Conservation (phyloP, 2,113 vertebrate species). For the Rhodinocichla rosea region DNA sequence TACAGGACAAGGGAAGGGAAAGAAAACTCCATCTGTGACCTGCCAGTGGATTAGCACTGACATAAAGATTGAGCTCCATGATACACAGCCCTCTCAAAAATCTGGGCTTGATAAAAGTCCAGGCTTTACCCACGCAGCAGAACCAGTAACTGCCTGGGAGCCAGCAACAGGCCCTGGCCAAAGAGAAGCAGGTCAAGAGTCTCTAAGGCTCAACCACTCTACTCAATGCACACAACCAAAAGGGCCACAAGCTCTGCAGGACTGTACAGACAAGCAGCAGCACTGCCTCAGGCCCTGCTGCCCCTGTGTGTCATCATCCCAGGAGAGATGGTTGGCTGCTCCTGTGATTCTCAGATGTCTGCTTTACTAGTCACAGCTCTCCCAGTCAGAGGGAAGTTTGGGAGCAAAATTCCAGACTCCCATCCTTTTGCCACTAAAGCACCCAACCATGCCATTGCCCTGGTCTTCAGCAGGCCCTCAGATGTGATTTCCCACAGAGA, state of each 20-base stretch:
- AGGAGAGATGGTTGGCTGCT: background rate
- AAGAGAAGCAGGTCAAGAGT: background rate
- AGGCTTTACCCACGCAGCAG: background rate
- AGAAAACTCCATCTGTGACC: background rate
- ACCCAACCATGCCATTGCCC: background rate
- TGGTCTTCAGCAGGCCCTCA: background rate
- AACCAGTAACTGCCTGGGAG: background rate
- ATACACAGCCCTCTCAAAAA: background rate
- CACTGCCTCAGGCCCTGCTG: background rate
- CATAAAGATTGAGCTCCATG: background rate
- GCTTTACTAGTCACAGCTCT: background rate
- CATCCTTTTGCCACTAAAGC: background rate
- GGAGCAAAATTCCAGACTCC: background rate
- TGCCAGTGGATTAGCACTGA: background rate
- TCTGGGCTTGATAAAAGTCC: background rate
- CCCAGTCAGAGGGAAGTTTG: background rate
- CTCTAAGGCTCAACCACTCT: background rate
- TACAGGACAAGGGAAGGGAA: background rate
- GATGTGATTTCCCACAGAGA: rapidly evolving
- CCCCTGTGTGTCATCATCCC: background rate
- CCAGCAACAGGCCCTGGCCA: background rate
- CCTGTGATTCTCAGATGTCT: background rate
- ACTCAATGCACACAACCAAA: background rate
- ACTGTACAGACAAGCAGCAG: background rate
- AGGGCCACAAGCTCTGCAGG: background rate